Evolutionary conservation across 2,888 invertebrate species (phyloP).

Genomic region (Resseliella maxima): DNA sequence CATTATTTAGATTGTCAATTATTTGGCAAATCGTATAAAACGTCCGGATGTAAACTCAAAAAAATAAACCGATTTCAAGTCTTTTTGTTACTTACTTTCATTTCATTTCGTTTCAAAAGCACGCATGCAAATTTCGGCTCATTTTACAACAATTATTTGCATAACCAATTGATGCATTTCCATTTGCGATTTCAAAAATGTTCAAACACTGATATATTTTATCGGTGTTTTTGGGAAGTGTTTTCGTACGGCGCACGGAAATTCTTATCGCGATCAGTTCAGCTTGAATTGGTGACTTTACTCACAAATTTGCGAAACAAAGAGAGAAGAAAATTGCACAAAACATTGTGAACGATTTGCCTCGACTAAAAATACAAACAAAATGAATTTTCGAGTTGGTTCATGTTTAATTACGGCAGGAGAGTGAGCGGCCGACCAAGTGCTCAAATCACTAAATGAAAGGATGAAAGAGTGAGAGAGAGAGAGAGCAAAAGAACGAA

Average conservation of each 20-base stretch:
- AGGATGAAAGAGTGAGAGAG: no score
- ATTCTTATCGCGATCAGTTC: conserved; percentile 46
- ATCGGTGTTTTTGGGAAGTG: background rate
- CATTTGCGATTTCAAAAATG: background rate
- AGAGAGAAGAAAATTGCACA: background rate
- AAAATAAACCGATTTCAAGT: background rate
- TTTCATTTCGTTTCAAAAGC: background rate
- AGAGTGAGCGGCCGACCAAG: background rate
- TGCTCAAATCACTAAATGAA: no score
- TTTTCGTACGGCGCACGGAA: conserved; percentile 27
- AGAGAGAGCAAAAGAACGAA: background rate
- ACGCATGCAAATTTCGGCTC: conserved; percentile 2
- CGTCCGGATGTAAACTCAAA: background rate
- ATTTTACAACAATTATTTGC: conserved; percentile 1
- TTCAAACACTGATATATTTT: background rate
- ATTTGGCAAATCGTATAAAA: background rate
- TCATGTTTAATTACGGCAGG: conserved; percentile 9
- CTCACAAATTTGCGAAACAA: background rate
- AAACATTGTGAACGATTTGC: background rate
- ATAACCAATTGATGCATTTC: conserved; percentile 32
- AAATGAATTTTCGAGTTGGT: conserved; percentile 13
- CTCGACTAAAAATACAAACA: background rate
- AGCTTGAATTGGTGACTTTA: conserved; percentile 28
- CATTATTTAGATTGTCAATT: background rate
- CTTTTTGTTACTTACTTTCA: background rate